Base-by-base conservation (phyloP, 2,113 vertebrate species). In the Nicator chloris region DNA sequence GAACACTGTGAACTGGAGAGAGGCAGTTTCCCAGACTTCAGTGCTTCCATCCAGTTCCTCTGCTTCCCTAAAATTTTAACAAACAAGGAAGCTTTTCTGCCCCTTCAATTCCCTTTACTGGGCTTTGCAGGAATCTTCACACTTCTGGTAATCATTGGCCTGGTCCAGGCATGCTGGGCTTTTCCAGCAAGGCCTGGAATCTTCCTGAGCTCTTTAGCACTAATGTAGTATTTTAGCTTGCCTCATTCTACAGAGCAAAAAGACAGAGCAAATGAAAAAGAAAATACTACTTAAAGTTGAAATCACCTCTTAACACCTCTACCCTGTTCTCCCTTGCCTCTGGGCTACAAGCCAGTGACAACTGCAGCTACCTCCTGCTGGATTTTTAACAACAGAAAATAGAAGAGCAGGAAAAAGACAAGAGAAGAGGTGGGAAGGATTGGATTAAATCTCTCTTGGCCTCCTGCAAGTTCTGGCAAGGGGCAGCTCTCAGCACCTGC, bases 341-440 rank as follows among this genome's bases (percentile, higher is more conserved):
- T 91, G 80, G 88, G 81, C 94, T 93, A 93, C 73, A 88, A 83
- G 60, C 42, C 79, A 93, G 63, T 4, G 59, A 90, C 77, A 82
- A 70, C 50, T 86, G 75, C 66, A 93, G 88, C 82, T 82, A 83
- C 37, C 47, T 77, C 72, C 72, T 70, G n/a, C 28, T 42, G 23
- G 5, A 17, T 53, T 63, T 82, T 63, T 65, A 87, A 82, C 37
- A 57, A 35, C 16, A 44, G 40, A 86, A 96, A 92, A 86, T 5
- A 95, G 71, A 90, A 77, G 61, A 60, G 85, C 93, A 94, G 86
- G 92, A 78, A 94, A 96, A 96, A 96, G 94, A 96, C 93, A 95
- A 96, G 93, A 86, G 15, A 35, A 92, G 73, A 90, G 53, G 56
- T 27, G 82, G 63, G 49, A 69, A 80, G 35, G 82, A 45, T 28